phyloP scores from a whole-genome alignment of 1,140 invertebrate species.

The Lepidurus couesii region DNA sequence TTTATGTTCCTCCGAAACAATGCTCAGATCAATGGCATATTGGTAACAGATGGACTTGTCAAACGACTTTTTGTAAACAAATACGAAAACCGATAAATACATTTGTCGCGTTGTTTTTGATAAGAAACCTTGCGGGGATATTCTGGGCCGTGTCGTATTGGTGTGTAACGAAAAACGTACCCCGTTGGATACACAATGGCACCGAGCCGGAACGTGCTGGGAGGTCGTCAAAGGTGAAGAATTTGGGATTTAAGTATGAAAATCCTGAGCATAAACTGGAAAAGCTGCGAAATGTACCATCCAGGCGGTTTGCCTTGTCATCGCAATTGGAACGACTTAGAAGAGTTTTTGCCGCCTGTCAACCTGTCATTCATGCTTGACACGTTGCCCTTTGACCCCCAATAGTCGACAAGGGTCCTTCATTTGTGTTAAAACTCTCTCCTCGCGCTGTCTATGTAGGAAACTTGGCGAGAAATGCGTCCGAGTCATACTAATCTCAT shows the following conservation, averaged over 20 bases:
- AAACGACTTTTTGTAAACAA: background rate
- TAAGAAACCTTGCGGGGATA: background rate
- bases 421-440: background rate
- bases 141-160: background rate
- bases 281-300: slow-evolving; percentile 6
- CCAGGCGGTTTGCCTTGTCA: slow-evolving; percentile 20
- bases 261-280: slow-evolving; percentile 22
- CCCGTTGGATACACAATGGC: slow-evolving; percentile 14
- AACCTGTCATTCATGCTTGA: slow-evolving; percentile 22
- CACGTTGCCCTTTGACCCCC: slow-evolving; percentile 15
- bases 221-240: slow-evolving; percentile 14
- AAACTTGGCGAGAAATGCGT: background rate
- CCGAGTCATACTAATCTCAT: slow-evolving; percentile 1
- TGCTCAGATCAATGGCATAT: too few relatives aligned
- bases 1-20: too few relatives aligned
- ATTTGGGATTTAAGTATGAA: background rate
- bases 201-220: slow-evolving; percentile 8
- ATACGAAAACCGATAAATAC: background rate
- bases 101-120: background rate
- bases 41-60: too few relatives aligned
- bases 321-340: slow-evolving; percentile 3
- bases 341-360: background rate
- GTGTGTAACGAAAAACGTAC: background rate
- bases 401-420: background rate
- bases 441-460: background rate